Base-by-base conservation (phyloP, 1,140 invertebrate genomes). In the Stenopsyche tienmushanensis region DNA sequence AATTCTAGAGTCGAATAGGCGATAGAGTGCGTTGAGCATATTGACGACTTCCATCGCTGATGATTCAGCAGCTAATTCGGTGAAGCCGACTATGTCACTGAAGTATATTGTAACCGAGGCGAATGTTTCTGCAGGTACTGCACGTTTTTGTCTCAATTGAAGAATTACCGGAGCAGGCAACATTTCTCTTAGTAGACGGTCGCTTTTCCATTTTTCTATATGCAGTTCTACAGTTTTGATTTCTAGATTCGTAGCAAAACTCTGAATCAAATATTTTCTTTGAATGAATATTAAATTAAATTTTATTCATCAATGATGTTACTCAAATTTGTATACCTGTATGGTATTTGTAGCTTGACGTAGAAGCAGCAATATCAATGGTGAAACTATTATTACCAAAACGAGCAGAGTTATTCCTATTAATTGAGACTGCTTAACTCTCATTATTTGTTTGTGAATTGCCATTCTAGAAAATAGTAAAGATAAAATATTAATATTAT, bases 11-110 rank as follows among this genome's bases (percentile, higher is more conserved):
- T 95, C 92, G 74, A 94, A 95, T 41, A 90, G 77, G 65, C 91
- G 92, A 78, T 94, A 90, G 15, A 95, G 87, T 29, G 90, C 90
- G 74, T 95, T 94, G 0, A 95, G 78, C 72, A 94, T 90, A 57
- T 86, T 90, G 3, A 94, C 92, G 18, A 93, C 89, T 83, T 94
- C 90, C 70, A 93, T 82, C 0, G 92, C 92, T 8, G 90, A 90
- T 62, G 88, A 91, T 13, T 89, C 84, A 3, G 91, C 90, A 1
- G 91, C 89, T 62, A 96, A 89, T 74, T 90, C 88, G 0, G 92
- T 95, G 74, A 95, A 96, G 0, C 91, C 91, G 25, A 94, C 92
- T 63, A 95, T 94, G 73, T 96, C 93, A 62, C 90, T 93, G 73
- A 95, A 95, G 75, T 93, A 95, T 39, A 96, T 85, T 0, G 91